These are phyloP conservation scores for Altica lythri DNA, from an alignment of 2,888 invertebrate species.

Conservation along the genomic window DNA sequence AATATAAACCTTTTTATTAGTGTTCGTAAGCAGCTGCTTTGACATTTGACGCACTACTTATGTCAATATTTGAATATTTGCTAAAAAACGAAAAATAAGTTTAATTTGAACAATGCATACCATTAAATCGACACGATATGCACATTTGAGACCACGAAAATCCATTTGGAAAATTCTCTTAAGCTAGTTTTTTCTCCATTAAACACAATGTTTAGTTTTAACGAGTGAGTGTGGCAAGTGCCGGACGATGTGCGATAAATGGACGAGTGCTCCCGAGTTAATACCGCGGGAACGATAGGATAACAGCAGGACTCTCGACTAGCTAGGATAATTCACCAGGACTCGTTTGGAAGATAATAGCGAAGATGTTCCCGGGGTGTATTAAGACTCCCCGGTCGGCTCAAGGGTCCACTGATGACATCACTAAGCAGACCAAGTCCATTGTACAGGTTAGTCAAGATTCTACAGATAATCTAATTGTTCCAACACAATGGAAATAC, in stretches of 20 bases:
- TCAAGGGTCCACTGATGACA: constrained; percentile 79
- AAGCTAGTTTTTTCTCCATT: too few species aligned
- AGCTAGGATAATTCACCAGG: constrained; percentile 33
- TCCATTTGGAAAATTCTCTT: too few species aligned
- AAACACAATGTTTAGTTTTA: constrained; percentile 1
- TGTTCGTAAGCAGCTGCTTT: too few species aligned
- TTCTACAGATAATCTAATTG: constrained; percentile 1
- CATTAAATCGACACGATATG: too few species aligned
- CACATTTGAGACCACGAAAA: too few species aligned
- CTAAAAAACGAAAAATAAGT: too few species aligned
- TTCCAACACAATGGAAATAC: too few species aligned
- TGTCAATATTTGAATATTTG: too few species aligned
- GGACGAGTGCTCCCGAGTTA: constrained; percentile 20
- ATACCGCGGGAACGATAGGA: constrained; percentile 20
- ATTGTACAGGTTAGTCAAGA: constrained; percentile 68
- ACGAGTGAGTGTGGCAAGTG: constrained; percentile 10
- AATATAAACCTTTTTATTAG: too few species aligned
- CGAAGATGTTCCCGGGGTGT: constrained; percentile 68
- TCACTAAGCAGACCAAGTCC: constrained; percentile 70
- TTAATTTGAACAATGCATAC: too few species aligned
- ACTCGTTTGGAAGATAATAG: constrained; percentile 25
- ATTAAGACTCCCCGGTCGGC: constrained; percentile 70
- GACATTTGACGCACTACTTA: too few species aligned
- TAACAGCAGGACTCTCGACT: constrained; percentile 20
- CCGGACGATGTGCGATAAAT: constrained; percentile 18